Conservation (phyloP, 2,797 vertebrate genomes). For the Poliocrania exsul region DNA sequence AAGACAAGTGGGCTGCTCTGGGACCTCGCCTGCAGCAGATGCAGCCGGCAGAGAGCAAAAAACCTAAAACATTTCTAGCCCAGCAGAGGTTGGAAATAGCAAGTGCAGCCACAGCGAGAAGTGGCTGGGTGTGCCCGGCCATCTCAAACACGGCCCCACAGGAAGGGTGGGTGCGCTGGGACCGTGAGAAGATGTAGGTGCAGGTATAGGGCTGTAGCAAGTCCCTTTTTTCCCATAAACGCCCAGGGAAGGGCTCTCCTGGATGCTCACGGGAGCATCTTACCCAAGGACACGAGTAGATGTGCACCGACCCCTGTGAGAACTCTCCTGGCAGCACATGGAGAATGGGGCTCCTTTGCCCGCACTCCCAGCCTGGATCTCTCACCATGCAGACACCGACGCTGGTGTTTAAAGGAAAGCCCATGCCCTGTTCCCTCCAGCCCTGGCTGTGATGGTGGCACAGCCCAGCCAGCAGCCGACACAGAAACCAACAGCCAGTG, state of each 20-base stretch:
- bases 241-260: not conserved
- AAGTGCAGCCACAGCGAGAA: not conserved
- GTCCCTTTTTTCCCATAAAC: not conserved
- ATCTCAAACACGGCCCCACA: not conserved
- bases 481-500: not conserved
- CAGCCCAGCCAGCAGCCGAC: not conserved
- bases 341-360: not conserved
- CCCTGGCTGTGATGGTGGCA: rapidly evolving
- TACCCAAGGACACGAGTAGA: not conserved
- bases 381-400: rapidly evolving
- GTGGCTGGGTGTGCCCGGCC: not conserved
- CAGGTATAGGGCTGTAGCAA: not conserved
- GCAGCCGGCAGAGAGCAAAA: rapidly evolving
- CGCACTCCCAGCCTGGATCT: rapidly evolving
- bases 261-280: rapidly evolving
- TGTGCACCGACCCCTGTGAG: rapidly evolving
- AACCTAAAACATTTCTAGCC: not conserved
- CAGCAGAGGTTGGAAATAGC: not conserved
- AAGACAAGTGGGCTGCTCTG: rapidly evolving
- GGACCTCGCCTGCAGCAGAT: not conserved
- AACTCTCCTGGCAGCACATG: rapidly evolving
- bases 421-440: rapidly evolving
- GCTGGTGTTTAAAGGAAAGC: not conserved
- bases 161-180: not conserved
- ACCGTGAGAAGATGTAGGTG: not conserved